These are phyloP conservation scores for Solenopsis fugax DNA, from an alignment of 1,140 invertebrate genomes.

Conservation along the genomic window DNA sequence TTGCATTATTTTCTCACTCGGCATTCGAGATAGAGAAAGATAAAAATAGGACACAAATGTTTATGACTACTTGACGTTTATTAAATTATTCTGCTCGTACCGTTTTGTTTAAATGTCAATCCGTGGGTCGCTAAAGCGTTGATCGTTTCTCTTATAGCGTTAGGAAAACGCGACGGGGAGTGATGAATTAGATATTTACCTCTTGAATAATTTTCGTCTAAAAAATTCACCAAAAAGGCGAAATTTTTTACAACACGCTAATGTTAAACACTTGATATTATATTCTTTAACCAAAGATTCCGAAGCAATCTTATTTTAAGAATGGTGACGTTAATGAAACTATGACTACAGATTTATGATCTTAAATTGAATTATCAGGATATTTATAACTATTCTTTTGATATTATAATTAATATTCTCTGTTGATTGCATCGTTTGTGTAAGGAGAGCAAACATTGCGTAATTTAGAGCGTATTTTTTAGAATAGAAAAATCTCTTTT, in stretches of 20 bases:
- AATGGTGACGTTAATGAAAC: conserved; percentile 63
- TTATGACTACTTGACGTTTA: background rate
- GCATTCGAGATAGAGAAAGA: background rate
- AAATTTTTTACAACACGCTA: conserved; percentile 28
- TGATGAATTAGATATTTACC: conserved; percentile 32
- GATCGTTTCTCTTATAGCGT: conserved; percentile 10
- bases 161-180: background rate
- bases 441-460: background rate
- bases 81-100: conserved; percentile 22
- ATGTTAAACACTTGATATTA: background rate
- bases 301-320: conserved; percentile 43
- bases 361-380: conserved; percentile 74
- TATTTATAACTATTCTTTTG: background rate
- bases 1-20: background rate
- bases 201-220: background rate
- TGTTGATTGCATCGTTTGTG: background rate
- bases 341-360: conserved; percentile 50
- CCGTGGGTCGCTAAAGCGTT: conserved; percentile 14
- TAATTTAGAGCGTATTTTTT: background rate
- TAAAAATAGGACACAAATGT: conserved; percentile 9
- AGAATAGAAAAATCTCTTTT: background rate
- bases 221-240: background rate
- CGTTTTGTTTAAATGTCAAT: conserved; percentile 44
- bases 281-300: background rate
- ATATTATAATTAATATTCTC: background rate